These are phyloP conservation scores for Lacerta bilineata DNA, from an alignment of 2,797 vertebrate species.

Conservation along the genomic window DNA sequence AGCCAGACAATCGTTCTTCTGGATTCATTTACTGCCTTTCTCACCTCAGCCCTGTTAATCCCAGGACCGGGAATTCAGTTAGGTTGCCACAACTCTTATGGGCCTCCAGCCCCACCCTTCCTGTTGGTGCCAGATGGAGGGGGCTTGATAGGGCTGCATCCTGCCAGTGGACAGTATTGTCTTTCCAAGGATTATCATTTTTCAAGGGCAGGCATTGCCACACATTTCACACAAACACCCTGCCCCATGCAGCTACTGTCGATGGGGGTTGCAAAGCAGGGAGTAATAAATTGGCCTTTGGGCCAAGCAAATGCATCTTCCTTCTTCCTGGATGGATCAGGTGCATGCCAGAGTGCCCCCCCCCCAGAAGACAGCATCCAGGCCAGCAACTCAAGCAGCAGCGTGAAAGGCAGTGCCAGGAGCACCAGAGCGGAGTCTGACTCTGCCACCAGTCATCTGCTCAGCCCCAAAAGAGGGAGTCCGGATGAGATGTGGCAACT, in stretches of 20 bases:
- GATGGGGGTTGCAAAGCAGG: neutral
- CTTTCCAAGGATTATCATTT: neutral
- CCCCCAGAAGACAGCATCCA: neutral
- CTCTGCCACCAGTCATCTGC: slow-evolving; percentile 65
- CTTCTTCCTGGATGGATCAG: neutral
- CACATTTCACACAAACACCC: neutral
- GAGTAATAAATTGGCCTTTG: neutral
- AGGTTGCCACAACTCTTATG: no score
- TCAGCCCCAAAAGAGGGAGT: slow-evolving; percentile 63
- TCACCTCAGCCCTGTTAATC: neutral
- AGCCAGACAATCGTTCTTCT: neutral
- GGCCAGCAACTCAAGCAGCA: slow-evolving; percentile 4
- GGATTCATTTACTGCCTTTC: neutral
- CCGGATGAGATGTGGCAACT: slow-evolving; percentile 62
- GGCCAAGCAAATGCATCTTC: neutral
- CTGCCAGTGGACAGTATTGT: neutral
- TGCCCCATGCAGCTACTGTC: neutral
- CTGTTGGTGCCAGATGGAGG: neutral
- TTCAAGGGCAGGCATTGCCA: neutral
- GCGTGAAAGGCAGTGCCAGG: slow-evolving; percentile 21
- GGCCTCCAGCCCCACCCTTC: no score
- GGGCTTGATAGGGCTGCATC: neutral
- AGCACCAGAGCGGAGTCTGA: slow-evolving; percentile 66
- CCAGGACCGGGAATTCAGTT: no score
- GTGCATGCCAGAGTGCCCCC: neutral